Conservation (phyloP, 2,797 vertebrate genomes). For the Fringilla coelebs region DNA sequence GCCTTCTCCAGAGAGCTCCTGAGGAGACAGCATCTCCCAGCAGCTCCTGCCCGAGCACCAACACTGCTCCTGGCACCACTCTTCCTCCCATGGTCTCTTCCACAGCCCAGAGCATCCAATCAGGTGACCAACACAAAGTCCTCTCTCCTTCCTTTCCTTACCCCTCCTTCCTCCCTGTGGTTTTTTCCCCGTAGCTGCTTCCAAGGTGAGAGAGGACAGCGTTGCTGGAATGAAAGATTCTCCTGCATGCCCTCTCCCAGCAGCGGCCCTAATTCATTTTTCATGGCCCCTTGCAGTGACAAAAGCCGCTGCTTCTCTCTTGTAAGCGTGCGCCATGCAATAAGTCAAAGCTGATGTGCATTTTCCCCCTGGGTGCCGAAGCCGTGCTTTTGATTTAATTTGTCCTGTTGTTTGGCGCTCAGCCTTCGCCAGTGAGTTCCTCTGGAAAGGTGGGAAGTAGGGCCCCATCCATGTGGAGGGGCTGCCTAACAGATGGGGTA, state of each 20-base stretch:
- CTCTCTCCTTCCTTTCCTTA: background rate
- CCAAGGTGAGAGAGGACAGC: constrained; percentile 80
- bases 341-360: constrained; percentile 82
- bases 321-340: constrained; percentile 71
- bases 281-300: constrained; percentile 81
- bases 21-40: background rate
- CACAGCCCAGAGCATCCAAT: background rate
- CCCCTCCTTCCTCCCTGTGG: background rate
- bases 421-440: constrained; percentile 56
- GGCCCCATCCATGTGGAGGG: constrained; percentile 1
- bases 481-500: constrained; percentile 68
- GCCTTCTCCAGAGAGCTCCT: background rate
- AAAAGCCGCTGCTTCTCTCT: constrained; percentile 78
- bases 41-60: rapidly evolving
- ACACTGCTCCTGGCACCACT: background rate
- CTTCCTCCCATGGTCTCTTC: background rate
- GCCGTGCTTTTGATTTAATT: constrained; percentile 78
- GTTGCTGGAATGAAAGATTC: constrained; percentile 76
- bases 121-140: background rate
- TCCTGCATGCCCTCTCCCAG: constrained; percentile 76
- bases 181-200: constrained; percentile 26
- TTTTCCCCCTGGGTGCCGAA: constrained; percentile 74
- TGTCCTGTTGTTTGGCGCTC: constrained; percentile 75
- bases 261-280: constrained; percentile 82
- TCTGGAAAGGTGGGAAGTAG: constrained; percentile 41